phyloP scores from a whole-genome alignment of 64 coral and sea anemone genomes.

The Trachythela sp. region DNA sequence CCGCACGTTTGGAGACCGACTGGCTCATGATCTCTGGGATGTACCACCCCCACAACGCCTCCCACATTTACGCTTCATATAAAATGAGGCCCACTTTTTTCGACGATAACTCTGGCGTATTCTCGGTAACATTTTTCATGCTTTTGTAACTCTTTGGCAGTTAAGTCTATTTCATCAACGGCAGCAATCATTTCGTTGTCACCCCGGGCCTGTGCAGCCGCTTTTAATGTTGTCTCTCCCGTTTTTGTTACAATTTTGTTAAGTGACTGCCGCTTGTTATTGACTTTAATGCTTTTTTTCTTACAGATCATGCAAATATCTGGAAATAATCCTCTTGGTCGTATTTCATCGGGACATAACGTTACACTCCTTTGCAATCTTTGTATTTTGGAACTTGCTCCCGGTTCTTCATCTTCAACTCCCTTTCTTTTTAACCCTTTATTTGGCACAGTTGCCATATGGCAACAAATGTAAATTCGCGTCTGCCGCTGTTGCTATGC shows the following conservation, averaged over 20 bases:
- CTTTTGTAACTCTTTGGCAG: not conserved
- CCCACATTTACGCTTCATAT: too few species aligned
- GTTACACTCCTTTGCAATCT: not conserved
- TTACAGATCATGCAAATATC: too few species aligned
- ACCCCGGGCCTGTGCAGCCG: not conserved
- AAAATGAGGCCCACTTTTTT: not conserved
- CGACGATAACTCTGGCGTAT: not conserved
- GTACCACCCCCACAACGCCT: too few species aligned
- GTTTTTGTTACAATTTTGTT: not conserved
- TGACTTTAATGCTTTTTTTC: not conserved
- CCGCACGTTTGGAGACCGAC: too few species aligned
- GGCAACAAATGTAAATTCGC: too few species aligned
- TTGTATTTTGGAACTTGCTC: not conserved
- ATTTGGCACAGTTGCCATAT: too few species aligned
- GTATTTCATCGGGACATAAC: not conserved
- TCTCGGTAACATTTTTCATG: conserved; percentile 2
- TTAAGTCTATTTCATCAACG: not conserved
- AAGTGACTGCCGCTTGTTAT: not conserved
- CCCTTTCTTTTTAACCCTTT: not conserved
- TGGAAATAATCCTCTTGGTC: not conserved
- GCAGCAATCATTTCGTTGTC: not conserved
- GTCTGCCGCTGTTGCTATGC: too few species aligned
- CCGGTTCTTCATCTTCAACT: not conserved
- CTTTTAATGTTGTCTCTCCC: not conserved
- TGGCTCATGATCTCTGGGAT: too few species aligned